Base-by-base conservation (phyloP, 2,888 invertebrate genomes). In the Ephialtes manifestator region DNA sequence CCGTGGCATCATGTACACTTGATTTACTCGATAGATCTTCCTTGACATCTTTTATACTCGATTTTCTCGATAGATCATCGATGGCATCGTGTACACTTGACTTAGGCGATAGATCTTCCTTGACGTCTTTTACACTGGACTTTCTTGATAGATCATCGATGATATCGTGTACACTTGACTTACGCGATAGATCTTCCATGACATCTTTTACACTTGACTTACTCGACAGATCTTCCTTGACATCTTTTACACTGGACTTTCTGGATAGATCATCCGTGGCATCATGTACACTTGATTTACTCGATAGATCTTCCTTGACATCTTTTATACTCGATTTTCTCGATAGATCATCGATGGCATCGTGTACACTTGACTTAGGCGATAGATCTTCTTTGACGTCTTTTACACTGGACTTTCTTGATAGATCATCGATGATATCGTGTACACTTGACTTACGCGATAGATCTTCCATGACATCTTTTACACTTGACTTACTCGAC, bases 401-500 rank as follows among this genome's bases (percentile, higher is more conserved):
- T 39, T 39, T 39, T 39, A 39, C 8, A 39, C 35, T 79, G 10
- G 60, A 46, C 28, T 80, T 76, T 58, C 76, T 76, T 46, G 71
- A 75, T 10, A 10, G 4, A 46, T 53, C 72, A 7, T 43, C 53
- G 55, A 39, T 39, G 7, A 8, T 1, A 39, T 39, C 35, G 4
- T 39, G 4, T 39, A 39, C 4, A 39, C 35, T 79, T 15, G 60
- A 46, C 20, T 75, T 71, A 58, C 71, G 71, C 48, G 71, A 75
- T 5, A 4, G 3, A 35, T 53, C 72, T 4, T 43, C 53, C 55
- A 39, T 39, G 5, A 7, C 5, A 39, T 39, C 35, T 39, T 39
- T 39, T 39, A 39, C 5, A 39, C 35, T 79, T 15, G 60, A 35
- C 28, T 80, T 76, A 48, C 76, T 76, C 65, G 71, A 75, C 5